phyloP scores from a whole-genome alignment of 1,140 invertebrate genomes.

The Drosophila leontia region DNA sequence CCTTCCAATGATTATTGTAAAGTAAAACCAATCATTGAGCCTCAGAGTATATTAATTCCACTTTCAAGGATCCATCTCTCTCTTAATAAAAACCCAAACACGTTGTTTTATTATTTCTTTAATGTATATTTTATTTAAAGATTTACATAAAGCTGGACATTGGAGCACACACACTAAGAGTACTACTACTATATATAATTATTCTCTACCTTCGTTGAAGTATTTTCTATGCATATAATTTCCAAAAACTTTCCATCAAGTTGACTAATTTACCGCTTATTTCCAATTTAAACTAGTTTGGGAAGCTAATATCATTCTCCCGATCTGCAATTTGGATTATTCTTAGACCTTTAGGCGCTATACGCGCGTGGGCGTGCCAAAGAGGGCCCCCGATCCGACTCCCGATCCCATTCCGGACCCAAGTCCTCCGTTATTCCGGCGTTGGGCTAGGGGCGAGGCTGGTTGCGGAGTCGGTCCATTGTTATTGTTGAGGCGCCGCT shows the following conservation, averaged over 20 bases:
- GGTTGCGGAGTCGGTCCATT: conserved; percentile 60
- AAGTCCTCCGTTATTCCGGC: conserved; percentile 59
- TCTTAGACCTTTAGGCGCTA: conserved; percentile 79
- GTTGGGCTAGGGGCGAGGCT: conserved; percentile 69
- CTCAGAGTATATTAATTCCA: not conserved
- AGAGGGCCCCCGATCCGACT: conserved; percentile 53
- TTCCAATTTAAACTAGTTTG: conserved; percentile 26
- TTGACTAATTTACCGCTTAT: conserved; percentile 59
- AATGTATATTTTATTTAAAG: conserved; percentile 71
- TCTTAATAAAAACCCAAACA: not conserved
- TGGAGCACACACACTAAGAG: conserved; percentile 73
- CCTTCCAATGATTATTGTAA: no score
- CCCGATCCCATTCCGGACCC: conserved; percentile 26
- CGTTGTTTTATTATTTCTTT: conserved; percentile 7
- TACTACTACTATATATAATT: conserved; percentile 61
- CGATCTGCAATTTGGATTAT: conserved; percentile 31
- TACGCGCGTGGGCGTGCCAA: conserved; percentile 78
- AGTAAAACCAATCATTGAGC: no score
- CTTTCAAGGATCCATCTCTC: no score
- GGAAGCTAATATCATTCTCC: conserved; percentile 61
- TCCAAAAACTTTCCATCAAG: conserved; percentile 40
- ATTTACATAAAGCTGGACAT: conserved; percentile 78
- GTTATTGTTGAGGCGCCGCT: conserved; percentile 78
- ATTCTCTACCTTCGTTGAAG: conserved; percentile 55
- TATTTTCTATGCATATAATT: conserved; percentile 62